These are phyloP conservation scores for Sceloporus undulatus DNA, from an alignment of 2,113 vertebrate genomes.

Conservation along the genomic window DNA sequence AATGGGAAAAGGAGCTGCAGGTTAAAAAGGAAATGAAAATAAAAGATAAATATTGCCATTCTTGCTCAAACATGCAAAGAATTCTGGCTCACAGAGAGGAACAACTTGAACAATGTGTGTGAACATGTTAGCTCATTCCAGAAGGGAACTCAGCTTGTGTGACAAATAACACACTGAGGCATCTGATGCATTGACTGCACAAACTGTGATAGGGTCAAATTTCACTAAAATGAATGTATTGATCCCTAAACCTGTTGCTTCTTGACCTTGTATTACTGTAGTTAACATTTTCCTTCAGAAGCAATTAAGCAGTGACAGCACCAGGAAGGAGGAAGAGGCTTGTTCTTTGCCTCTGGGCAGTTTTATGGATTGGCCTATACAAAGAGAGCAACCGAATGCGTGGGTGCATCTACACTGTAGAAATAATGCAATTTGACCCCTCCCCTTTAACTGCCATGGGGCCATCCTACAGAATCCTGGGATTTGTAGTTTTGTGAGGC, in stretches of 20 bases:
- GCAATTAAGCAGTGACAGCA: neutral
- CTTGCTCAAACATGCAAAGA: slow-evolving; percentile 56
- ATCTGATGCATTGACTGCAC: neutral
- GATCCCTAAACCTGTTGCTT: too few species aligned
- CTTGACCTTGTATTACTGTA: neutral
- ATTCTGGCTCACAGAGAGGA: neutral
- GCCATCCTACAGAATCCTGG: too few species aligned
- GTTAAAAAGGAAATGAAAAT: slow-evolving; percentile 57
- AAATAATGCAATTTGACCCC: too few species aligned
- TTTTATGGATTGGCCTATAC: neutral
- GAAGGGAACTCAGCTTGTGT: neutral
- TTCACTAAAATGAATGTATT: neutral
- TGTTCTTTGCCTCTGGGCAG: neutral
- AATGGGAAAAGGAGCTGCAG: slow-evolving; percentile 20
- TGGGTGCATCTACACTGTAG: too few species aligned
- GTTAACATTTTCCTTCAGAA: neutral
- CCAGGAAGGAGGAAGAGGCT: neutral
- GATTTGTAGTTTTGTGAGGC: too few species aligned
- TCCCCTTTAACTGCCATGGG: too few species aligned
- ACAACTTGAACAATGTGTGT: neutral
- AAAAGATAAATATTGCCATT: slow-evolving; percentile 47
- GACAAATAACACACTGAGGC: slow-evolving; percentile 10
- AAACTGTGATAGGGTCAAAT: neutral
- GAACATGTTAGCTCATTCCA: neutral
- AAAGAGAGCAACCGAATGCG: neutral